Base-by-base conservation (phyloP, 1,140 invertebrate species). In the Drosophila albomicans region DNA sequence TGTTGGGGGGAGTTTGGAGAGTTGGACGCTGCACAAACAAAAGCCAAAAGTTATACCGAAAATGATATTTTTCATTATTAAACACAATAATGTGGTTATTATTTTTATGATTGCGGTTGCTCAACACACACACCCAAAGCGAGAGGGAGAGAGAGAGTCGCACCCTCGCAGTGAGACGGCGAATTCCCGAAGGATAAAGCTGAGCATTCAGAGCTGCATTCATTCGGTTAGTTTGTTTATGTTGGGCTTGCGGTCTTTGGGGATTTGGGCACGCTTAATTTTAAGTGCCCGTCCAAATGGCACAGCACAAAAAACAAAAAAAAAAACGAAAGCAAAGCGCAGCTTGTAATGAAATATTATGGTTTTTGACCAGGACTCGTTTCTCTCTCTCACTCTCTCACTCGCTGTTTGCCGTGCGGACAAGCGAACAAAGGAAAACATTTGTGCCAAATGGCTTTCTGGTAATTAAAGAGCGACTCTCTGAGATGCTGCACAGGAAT, bases 31-130 rank as follows among this genome's bases (percentile, higher is more conserved):
- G 73, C 61, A 80, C 87, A 91, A 78, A 87, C 82, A 91, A 81
- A 91, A 87, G 82, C 80, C 82, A 91, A 91, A 88, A 87, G 82
- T 84, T 79, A 85, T 78, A 75, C 84, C 79, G 89, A 82, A 91
- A 91, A 91, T 88, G 84, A 90, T 91, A 88, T 91, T 91, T 91
- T 89, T 91, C 89, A 91, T 91, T 91, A 91, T 91, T 91, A 91
- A 91, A 91, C 88, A 77, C 88, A 91, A 91, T 91, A 91, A 91
- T 91, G 88, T 91, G 88, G 88, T 91, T 91, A 91, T 91, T 91
- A 91, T 91, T 91, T 91, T 91, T 87, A 81, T 84, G 81, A 89
- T 89, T 89, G 85, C 85, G 85, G 85, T 72, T 71, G 62, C 78
- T 73, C 72, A 66, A 54, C 66, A 49, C 45, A 45, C 41, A 15